Evolutionary conservation across 2,113 vertebrate genomes (phyloP), one percentile per base, ranked within the genome.

Genomic region (Callospermophilus lateralis): DNA sequence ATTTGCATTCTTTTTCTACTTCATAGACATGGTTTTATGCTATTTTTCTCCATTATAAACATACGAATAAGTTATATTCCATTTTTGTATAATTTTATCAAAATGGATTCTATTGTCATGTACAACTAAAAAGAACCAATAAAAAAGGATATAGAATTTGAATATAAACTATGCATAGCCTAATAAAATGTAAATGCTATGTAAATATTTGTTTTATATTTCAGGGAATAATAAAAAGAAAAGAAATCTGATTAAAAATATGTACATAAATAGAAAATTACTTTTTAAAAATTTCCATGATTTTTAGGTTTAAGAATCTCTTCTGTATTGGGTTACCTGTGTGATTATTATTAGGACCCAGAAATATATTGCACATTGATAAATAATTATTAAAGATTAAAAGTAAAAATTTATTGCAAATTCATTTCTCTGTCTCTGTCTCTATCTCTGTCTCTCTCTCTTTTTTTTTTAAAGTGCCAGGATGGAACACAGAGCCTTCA

Each of bases 321-420:
- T 89, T 93, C 12, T 55, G 51, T 63, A 48, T 81, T 78, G 32
- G 15, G 3, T 68, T 88, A 79, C 37, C 45, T 32, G 3, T 73
- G 26, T 16, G 84, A 77, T 90, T 87, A 97, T 74, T 90, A 89
- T 86, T 92, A 89, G 58, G 65, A 65, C 3, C 53, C 34, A 67
- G 19, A 91, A 78, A 91, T 88, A 19, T 30, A 92, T 74, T n/a
- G n/a, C 2, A 70, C 6, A 83, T 34, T 86, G 61, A 80, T 70
- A 95, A 76, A 51, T 39, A 73, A 93, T 48, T 68, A 73, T 84
- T 83, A 67, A 85, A 83, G 6, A 91, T 90, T 65, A 13, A 94
- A 92, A 88, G 37, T 67, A 84, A 94, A 90, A 77, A 65, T 48
- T 51, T 85, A 32, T 67, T 13, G 28, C 70, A 63, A 90, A 74